These are phyloP conservation scores for Drymonia ruficornis DNA, from an alignment of 2,888 invertebrate species.

Conservation along the genomic window DNA sequence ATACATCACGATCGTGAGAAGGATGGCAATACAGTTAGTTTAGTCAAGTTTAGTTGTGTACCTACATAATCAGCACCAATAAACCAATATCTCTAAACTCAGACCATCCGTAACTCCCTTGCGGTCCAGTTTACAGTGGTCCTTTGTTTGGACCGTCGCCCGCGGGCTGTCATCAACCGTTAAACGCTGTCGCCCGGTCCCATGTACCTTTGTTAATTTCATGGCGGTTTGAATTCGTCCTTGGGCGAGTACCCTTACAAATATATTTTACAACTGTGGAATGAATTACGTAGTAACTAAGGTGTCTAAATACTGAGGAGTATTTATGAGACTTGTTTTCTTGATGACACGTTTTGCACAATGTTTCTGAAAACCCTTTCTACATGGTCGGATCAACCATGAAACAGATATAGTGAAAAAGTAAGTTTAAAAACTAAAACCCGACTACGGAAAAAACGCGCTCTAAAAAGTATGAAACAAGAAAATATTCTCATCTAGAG, in stretches of 20 bases:
- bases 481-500: too few relatives aligned
- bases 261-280: conserved; percentile 53
- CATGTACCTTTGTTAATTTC: conserved; percentile 73
- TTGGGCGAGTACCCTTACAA: conserved; percentile 53
- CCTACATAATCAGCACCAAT: neutral
- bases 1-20: too few relatives aligned
- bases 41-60: too few relatives aligned
- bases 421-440: too few relatives aligned
- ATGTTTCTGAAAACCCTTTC: too few relatives aligned
- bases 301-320: conserved; percentile 20
- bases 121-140: conserved; percentile 68
- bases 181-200: conserved; percentile 58
- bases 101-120: conserved; percentile 46
- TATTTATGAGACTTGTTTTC: too few relatives aligned
- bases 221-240: conserved; percentile 65
- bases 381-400: too few relatives aligned
- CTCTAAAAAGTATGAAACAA: too few relatives aligned
- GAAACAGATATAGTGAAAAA: too few relatives aligned
- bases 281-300: conserved; percentile 40
- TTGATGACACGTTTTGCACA: too few relatives aligned
- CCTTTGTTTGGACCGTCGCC: conserved; percentile 70
- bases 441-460: too few relatives aligned
- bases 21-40: too few relatives aligned
- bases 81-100: conserved; percentile 31
- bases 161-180: conserved; percentile 73